Base-by-base conservation (phyloP, 2,113 vertebrate species). In the Mugil cephalus region DNA sequence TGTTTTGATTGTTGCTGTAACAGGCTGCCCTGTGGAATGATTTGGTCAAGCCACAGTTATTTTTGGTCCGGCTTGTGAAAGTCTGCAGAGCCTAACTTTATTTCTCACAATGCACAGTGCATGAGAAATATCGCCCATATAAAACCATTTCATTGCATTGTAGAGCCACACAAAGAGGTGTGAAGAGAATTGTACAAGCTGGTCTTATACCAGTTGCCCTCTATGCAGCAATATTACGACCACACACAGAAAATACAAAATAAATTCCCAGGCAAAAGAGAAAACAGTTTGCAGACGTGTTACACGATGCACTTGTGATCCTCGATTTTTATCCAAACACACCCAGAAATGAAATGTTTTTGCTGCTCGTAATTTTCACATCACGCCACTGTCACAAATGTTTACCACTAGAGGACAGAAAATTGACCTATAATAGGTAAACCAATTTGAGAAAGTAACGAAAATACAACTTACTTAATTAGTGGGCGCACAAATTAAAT, bases 11-110 rank as follows among this genome's bases (percentile, higher is more conserved):
- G 70, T 51, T 82, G 53, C 61, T 77, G 75, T 87, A 76, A 61
- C 7, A 52, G 40, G 36, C 58, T 19, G 69, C 65, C 48, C 39
- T 35, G 68, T 76, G 77, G 76, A 85, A 88, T 48, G 15, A 74
- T 38, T 82, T 70, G 55, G 79, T 70, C 59, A 67, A 78, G 56
- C 85, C 73, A 64, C 69, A 83, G 80, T 70, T 82, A 87, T 89
- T 84, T 30, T 83, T 56, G 72, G 72, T 84, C 61, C 12, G 35
- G 39, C 76, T 84, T 82, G 68, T 85, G 65, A 85, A 88, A 77
- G 79, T 86, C 53, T 58, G 60, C 68, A 59, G 48, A 72, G 68
- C 40, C 62, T 61, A 47, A 71, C 69, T 80, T 70, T 66, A 61
- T 80, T 68, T 65, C 46, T 82, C 15, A 35, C 40, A 55, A 24